Percentiles rank a stretch among this genome's conserved stretches.
These are phyloP conservation scores for Rutpela maculata DNA, from an alignment of 2,888 invertebrate genomes.

Conservation along the genomic window DNA sequence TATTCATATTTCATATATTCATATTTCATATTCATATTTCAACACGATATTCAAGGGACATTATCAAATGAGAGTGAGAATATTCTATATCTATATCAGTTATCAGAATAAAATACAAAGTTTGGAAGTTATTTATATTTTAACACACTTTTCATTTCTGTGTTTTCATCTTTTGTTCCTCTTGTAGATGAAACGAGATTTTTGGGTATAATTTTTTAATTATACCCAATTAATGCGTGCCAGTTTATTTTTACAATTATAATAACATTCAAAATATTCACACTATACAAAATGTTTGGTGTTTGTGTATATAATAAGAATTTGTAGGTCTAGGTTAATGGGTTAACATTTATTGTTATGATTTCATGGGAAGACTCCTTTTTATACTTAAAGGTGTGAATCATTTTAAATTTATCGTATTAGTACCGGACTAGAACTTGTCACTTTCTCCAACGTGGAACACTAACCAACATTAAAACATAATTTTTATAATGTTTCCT, in stretches of 20 bases:
- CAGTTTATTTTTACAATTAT: neutral
- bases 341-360: conserved; percentile 27
- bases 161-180: no score
- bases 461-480: neutral
- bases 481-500: no score
- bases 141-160: no score
- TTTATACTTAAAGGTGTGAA: neutral
- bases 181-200: no score
- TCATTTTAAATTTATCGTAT: neutral
- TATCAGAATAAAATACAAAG: no score
- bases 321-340: conserved; percentile 28
- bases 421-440: neutral
- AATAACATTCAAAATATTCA: neutral
- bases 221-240: neutral
- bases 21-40: no score
- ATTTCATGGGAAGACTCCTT: conserved; percentile 14
- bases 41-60: no score
- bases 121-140: no score
- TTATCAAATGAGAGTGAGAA: no score
- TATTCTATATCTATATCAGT: no score
- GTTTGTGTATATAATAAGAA: neutral
- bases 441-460: neutral
- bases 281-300: neutral
- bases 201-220: no score
- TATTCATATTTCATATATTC: no score